Percentiles rank a stretch among this genome's conserved stretches.
Evolutionary conservation across 2,113 vertebrate species (phyloP).

Genomic region (Centropus unirufus): DNA sequence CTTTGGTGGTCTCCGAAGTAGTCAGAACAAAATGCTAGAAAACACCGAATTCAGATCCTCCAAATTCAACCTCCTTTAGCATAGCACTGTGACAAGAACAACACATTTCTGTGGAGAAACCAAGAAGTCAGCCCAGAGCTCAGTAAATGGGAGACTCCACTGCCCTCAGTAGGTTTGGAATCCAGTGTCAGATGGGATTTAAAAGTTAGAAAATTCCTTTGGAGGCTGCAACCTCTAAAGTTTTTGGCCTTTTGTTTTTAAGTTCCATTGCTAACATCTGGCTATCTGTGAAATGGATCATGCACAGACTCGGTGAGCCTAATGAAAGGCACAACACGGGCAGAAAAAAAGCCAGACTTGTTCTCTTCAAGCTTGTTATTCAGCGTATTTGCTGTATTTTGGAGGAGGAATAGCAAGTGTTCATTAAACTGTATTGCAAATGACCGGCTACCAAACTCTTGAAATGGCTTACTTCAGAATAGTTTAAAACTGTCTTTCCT

Average conservation of each 20-base stretch:
- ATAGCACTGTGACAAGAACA: background rate
- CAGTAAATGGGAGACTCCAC: background rate
- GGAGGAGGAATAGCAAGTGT: background rate
- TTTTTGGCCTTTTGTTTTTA: background rate
- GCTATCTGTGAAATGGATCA: background rate
- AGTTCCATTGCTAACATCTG: background rate
- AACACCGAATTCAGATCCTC: background rate
- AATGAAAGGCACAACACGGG: background rate
- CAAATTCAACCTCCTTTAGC: background rate
- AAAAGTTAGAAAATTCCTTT: background rate
- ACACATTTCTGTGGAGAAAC: background rate
- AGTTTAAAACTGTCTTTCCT: background rate
- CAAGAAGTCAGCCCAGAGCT: background rate
- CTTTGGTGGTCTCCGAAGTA: background rate
- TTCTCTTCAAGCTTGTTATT: background rate
- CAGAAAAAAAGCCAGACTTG: background rate
- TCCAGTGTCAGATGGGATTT: background rate
- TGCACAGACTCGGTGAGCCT: background rate
- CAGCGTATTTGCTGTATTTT: background rate
- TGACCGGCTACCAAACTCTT: background rate
- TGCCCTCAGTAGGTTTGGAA: background rate
- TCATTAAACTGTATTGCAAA: background rate
- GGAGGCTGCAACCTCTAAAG: background rate
- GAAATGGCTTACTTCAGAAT: background rate
- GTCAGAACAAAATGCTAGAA: background rate